Conservation (phyloP, 1,140 invertebrate genomes). For the Drosophila arizonae region DNA sequence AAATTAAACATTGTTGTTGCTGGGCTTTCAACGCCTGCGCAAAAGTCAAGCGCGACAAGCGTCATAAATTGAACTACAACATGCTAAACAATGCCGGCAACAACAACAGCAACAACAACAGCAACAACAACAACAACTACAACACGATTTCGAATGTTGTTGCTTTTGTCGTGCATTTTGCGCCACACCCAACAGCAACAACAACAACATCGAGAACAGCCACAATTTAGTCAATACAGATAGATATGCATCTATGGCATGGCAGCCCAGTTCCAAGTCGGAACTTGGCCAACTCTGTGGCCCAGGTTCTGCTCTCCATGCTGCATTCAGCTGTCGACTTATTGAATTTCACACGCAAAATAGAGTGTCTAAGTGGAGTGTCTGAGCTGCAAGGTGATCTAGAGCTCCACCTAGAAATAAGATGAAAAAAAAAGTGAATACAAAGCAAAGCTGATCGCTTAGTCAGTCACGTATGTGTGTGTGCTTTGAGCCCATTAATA, state of each 20-base stretch:
- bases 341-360: constrained; percentile 81
- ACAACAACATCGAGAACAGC: constrained; percentile 26
- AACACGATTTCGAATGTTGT: constrained; percentile 33
- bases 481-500: neutral
- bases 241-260: constrained; percentile 64
- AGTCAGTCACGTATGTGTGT: constrained; percentile 47
- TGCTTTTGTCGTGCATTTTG: constrained; percentile 69
- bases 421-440: neutral
- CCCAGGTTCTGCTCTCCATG: constrained; percentile 29
- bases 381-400: constrained; percentile 62
- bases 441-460: constrained; percentile 31
- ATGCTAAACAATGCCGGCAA: constrained; percentile 68
- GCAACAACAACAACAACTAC: constrained; percentile 46
- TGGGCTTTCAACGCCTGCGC: constrained; percentile 78
- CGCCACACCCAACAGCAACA: constrained; percentile 62
- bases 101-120: constrained; percentile 43
- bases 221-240: constrained; percentile 73
- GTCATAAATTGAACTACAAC: constrained; percentile 80
- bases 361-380: constrained; percentile 54
- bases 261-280: constrained; percentile 15
- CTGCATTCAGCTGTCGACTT: constrained; percentile 41
- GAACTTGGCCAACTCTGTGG: neutral
- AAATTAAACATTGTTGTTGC: constrained; percentile 20
- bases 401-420: constrained; percentile 47
- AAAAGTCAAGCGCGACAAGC: constrained; percentile 74